These are phyloP conservation scores for Gila orcuttii DNA, from an alignment of 2,113 vertebrate genomes.

Conservation along the genomic window DNA sequence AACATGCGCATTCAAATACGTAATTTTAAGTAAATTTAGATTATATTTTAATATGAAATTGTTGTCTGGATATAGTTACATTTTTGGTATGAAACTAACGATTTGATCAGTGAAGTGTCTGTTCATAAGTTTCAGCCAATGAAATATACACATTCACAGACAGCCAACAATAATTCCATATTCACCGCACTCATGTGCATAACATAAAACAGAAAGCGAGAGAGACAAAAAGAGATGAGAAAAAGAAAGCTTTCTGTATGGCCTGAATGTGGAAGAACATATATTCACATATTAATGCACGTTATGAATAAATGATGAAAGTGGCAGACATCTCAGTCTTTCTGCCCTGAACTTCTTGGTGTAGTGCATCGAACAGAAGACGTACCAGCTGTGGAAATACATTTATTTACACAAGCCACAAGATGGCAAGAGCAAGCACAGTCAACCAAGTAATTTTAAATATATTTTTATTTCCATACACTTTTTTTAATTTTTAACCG, in stretches of 20 bases:
- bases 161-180: background rate
- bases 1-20: no score
- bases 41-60: no score
- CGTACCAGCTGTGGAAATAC: background rate
- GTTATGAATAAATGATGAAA: constrained; percentile 49
- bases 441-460: background rate
- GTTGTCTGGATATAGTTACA: no score
- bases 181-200: background rate
- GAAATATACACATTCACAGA: no score
- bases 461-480: constrained; percentile 12
- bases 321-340: constrained; percentile 4
- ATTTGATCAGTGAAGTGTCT: no score
- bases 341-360: background rate
- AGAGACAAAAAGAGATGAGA: background rate
- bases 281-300: constrained; percentile 33
- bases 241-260: background rate
- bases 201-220: background rate
- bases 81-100: no score
- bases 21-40: no score
- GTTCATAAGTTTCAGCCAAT: no score
- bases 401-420: background rate
- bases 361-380: background rate
- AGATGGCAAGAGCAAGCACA: background rate
- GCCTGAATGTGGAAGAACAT: constrained; percentile 1
- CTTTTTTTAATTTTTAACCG: background rate